These are phyloP conservation scores for Siniperca scherzeri DNA, from an alignment of 2,797 vertebrate species.

Conservation along the genomic window DNA sequence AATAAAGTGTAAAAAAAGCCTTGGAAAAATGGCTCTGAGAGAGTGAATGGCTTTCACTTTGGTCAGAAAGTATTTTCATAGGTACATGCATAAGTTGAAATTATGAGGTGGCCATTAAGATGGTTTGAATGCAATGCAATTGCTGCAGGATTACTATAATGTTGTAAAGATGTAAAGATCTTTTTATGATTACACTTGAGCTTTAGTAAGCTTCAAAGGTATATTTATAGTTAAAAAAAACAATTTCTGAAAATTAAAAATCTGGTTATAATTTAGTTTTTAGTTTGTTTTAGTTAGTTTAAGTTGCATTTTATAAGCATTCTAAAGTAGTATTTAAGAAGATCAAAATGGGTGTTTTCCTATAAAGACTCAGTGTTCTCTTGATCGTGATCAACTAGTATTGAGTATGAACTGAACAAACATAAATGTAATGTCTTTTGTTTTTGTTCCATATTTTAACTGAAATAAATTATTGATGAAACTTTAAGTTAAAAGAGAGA, in stretches of 20 bases:
- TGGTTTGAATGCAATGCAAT: not conserved
- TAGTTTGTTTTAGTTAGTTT: not conserved
- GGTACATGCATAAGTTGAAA: constrained; percentile 12
- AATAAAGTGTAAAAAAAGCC: constrained; percentile 20
- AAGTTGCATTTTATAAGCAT: not conserved
- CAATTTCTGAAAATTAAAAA: not conserved
- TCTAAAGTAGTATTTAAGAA: not conserved
- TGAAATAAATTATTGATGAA: not conserved
- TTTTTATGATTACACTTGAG: too few species aligned
- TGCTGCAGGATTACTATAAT: not conserved
- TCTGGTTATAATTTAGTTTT: not conserved
- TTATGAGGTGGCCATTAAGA: constrained; percentile 26
- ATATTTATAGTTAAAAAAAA: not conserved
- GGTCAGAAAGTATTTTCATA: constrained; percentile 27
- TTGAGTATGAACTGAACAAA: not conserved
- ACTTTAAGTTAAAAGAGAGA: not conserved
- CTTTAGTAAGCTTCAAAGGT: not conserved
- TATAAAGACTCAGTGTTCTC: not conserved
- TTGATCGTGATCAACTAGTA: not conserved
- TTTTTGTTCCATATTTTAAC: not conserved
- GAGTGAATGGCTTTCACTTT: constrained; percentile 35
- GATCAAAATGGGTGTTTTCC: not conserved
- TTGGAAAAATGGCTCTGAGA: constrained; percentile 28
- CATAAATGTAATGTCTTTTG: not conserved
- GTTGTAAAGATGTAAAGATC: too few species aligned